A percentile compares a stretch with the other conserved stretches of the same genome.
phyloP scores from a whole-genome alignment of 1,140 invertebrate genomes.

The Brachionus asplanchnoidis region DNA sequence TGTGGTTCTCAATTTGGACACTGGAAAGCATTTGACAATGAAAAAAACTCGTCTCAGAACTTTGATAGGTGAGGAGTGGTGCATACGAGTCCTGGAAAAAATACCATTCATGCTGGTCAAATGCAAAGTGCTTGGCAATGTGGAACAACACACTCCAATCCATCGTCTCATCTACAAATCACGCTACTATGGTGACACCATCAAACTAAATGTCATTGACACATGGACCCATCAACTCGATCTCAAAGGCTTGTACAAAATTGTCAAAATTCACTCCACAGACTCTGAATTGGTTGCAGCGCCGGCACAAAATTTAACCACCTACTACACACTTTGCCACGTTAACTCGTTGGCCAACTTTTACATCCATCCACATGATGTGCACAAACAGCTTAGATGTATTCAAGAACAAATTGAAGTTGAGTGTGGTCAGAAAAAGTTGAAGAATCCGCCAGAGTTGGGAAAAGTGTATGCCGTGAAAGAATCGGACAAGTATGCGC shows the following conservation, averaged over 20 bases:
- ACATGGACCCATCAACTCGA: neutral
- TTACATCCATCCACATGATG: slow-evolving; percentile 16
- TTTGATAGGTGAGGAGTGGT: neutral
- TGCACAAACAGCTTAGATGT: neutral
- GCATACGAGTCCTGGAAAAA: neutral
- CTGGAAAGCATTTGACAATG: slow-evolving; percentile 16
- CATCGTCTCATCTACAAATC: neutral
- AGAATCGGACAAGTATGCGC: neutral
- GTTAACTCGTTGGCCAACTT: neutral
- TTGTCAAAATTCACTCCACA: neutral
- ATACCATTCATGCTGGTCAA: neutral
- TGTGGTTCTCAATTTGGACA: slow-evolving; percentile 9
- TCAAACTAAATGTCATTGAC: neutral
- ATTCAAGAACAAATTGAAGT: slow-evolving; percentile 10
- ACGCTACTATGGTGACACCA: neutral
- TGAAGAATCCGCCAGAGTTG: neutral
- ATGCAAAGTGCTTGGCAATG: neutral
- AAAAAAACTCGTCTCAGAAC: neutral
- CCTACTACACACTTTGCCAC: neutral
- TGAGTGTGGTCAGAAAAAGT: neutral
- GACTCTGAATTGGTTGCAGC: neutral
- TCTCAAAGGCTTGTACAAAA: neutral
- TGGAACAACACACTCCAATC: neutral
- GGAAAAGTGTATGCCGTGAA: slow-evolving; percentile 1
- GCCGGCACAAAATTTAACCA: neutral